Base-by-base conservation (phyloP, 37 sponge, comb jelly and placozoan species). In the Haliclona indistincta region DNA sequence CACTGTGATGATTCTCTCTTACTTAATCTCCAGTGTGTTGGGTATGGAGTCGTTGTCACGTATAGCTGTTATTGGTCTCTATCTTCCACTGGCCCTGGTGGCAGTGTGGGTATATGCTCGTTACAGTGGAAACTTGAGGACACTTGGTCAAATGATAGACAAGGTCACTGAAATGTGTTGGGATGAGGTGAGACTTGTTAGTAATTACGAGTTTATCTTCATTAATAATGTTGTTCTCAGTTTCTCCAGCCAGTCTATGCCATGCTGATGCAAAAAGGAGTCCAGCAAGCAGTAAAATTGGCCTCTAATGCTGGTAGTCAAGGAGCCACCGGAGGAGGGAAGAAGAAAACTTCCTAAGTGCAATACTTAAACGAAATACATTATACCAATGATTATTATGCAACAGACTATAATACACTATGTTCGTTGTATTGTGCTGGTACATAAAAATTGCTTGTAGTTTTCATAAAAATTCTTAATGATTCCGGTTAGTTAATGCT, bases 121-220 rank as follows among this genome's bases (percentile, higher is more conserved):
- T 7, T 95, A 86, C 68, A 87, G 86, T 49, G 99, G 96, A 17
- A 63, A 93, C 39, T 85, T 88, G 68, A 68, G 89, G 30, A 93
- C 83, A 51, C 54, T 78, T 1, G 98, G 93, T 0, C 74, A 77
- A 45, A 70, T 77, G 68, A 97, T 97, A 54, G 98, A 97, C 63
- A 82, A 86, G 33, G 49, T 94, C 37, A 70, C 92, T 1, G 54
- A 77, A 28, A 34, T 77, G 22, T 75, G 91, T 11, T 97, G 96
- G 93, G 93, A 97, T 28, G 66, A 95, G 75, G 98, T 97, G 54
- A 44, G 88, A 28, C 10, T n/a, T n/a, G n/a, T n/a, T n/a, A n/a
- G n/a, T n/a, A n/a, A 7, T 74, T 3, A 45, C 0, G 30, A 23
- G 28, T 1, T 36, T 3, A 17, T 36, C 25, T 73, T 7, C 29